These are phyloP conservation scores for Brachyhypopomus gauderio DNA, from an alignment of 2,113 vertebrate species.

Conservation along the genomic window DNA sequence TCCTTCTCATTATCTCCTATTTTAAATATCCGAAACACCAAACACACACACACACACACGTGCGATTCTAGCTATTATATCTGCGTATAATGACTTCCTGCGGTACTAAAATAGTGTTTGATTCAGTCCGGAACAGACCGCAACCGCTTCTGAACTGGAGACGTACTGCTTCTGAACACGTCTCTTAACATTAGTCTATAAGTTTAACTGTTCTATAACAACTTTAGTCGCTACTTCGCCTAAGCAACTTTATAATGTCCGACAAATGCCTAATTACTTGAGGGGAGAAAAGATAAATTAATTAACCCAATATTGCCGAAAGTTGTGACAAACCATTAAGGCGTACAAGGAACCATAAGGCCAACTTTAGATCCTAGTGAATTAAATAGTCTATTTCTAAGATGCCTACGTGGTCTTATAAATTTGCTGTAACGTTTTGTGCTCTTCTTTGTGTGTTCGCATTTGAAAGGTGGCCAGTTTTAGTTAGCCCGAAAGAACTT, in stretches of 20 bases:
- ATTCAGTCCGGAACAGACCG: not conserved
- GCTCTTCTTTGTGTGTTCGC: too few species aligned
- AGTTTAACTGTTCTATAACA: too few species aligned
- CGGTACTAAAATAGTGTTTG: conserved; percentile 12
- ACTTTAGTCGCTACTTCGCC: too few species aligned
- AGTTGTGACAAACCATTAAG: not conserved
- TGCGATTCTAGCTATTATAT: not conserved
- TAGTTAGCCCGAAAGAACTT: too few species aligned
- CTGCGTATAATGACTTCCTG: conserved; percentile 34
- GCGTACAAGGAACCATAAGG: not conserved
- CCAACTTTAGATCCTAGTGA: too few species aligned
- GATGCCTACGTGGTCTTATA: too few species aligned
- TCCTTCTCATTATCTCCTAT: not conserved
- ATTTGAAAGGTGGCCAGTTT: too few species aligned
- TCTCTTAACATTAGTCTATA: not conserved
- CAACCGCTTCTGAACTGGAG: not conserved
- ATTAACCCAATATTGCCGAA: not conserved
- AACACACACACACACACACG: not conserved
- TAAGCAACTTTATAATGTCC: too few species aligned
- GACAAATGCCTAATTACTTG: not conserved
- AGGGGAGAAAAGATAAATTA: not conserved
- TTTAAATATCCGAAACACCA: conserved; percentile 28
- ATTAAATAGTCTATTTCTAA: too few species aligned
- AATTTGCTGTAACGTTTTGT: too few species aligned
- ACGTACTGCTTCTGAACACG: not conserved